Percentiles rank a stretch among this genome's conserved stretches.
phyloP scores from a whole-genome alignment of 2,113 vertebrate species.

The Phodopus roborovskii region DNA sequence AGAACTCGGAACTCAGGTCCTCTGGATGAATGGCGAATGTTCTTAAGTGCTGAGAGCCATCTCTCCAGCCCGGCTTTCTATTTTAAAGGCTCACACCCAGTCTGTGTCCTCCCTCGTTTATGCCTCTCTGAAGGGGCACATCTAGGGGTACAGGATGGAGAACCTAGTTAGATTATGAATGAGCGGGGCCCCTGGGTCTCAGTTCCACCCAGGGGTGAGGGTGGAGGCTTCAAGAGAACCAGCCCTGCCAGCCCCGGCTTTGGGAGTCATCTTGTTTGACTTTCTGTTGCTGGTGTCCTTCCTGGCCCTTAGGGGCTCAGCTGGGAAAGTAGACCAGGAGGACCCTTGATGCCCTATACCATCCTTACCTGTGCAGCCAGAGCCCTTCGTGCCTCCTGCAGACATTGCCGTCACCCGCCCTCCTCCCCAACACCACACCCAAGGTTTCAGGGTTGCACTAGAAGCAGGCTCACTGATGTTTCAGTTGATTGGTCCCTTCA shows the following conservation, averaged over 20 bases:
- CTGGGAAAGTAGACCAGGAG: background rate
- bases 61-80: background rate
- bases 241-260: slow-evolving; percentile 62
- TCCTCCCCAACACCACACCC: background rate
- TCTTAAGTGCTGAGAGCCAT: background rate
- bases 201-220: background rate
- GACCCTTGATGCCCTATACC: background rate
- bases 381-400: background rate
- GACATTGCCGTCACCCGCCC: background rate
- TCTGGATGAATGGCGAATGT: too few species aligned
- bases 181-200: slow-evolving; percentile 14
- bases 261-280: slow-evolving; percentile 40
- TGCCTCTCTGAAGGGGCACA: background rate
- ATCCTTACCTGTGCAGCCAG: background rate
- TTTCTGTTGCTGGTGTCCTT: background rate
- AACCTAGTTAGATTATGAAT: slow-evolving; percentile 32
- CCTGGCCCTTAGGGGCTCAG: slow-evolving; percentile 14
- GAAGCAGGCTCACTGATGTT: background rate
- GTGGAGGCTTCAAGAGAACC: slow-evolving; percentile 58
- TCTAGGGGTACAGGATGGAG: background rate
- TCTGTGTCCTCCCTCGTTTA: background rate
- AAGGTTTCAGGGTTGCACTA: background rate
- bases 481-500: background rate
- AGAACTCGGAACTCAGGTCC: background rate
- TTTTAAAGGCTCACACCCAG: background rate